Conservation (phyloP, 2,113 vertebrate genomes). For the Cyanoliseus patagonus region DNA sequence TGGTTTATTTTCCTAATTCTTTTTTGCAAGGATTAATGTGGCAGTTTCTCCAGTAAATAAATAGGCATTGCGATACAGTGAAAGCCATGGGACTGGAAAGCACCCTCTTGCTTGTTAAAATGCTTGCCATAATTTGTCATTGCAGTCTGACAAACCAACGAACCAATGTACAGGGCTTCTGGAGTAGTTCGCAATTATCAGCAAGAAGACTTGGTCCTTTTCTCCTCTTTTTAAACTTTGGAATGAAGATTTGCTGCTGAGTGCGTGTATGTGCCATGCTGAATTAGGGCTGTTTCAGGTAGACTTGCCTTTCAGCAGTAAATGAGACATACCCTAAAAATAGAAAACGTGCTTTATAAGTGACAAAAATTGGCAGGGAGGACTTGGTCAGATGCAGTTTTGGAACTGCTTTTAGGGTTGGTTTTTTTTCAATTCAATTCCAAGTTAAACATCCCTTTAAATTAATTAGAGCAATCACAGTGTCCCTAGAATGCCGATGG, state of each 20-base stretch:
- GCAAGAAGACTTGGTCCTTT: background rate
- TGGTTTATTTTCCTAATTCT: background rate
- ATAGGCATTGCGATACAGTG: background rate
- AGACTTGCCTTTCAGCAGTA: background rate
- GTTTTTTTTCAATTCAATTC: background rate
- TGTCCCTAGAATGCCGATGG: background rate
- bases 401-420: background rate
- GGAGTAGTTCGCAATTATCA: background rate
- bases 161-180: background rate
- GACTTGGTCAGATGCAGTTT: background rate
- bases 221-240: background rate
- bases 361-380: background rate
- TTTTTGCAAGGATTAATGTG: background rate
- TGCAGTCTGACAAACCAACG: background rate
- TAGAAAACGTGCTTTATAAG: background rate
- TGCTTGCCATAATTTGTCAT: background rate
- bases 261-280: background rate
- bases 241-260: background rate
- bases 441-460: conserved; percentile 19
- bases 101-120: background rate
- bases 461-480: conserved; percentile 26
- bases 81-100: background rate
- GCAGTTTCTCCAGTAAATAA: background rate
- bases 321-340: background rate
- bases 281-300: background rate